These are phyloP conservation scores for Podargus strigoides DNA, from an alignment of 2,797 vertebrate genomes.

Conservation along the genomic window DNA sequence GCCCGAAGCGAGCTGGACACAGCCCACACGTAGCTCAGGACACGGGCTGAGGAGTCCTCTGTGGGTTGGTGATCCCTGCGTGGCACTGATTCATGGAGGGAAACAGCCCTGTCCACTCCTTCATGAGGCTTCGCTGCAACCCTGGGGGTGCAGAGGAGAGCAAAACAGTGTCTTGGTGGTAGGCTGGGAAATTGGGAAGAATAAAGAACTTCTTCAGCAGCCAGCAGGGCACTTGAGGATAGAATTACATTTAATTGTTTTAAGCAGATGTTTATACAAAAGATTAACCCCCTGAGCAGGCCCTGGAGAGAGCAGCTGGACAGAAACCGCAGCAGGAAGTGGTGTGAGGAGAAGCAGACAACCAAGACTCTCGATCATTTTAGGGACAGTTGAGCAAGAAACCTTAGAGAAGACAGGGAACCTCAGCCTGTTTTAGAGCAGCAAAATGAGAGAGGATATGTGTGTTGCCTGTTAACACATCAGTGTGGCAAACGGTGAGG, in stretches of 20 bases:
- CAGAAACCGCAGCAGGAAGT: background rate
- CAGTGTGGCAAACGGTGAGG: background rate
- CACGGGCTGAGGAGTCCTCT: rapidly evolving
- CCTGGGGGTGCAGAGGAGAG: background rate
- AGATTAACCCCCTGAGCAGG: background rate
- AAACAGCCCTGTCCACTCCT: background rate
- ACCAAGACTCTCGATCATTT: background rate
- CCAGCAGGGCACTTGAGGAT: rapidly evolving
- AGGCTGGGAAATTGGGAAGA: background rate
- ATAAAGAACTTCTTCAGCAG: background rate
- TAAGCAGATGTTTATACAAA: background rate
- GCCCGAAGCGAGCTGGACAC: rapidly evolving
- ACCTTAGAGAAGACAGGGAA: background rate
- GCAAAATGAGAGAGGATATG: background rate
- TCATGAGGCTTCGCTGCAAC: background rate
- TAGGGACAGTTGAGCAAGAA: background rate
- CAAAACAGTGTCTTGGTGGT: rapidly evolving
- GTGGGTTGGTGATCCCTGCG: background rate
- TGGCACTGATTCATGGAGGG: background rate
- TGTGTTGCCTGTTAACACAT: background rate
- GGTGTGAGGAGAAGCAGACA: background rate
- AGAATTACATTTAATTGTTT: background rate
- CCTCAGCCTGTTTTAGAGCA: background rate
- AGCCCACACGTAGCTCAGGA: background rate
- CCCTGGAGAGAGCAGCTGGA: background rate